These are phyloP conservation scores for Chydorus sphaericus DNA, from an alignment of 2,888 invertebrate genomes.

Conservation along the genomic window DNA sequence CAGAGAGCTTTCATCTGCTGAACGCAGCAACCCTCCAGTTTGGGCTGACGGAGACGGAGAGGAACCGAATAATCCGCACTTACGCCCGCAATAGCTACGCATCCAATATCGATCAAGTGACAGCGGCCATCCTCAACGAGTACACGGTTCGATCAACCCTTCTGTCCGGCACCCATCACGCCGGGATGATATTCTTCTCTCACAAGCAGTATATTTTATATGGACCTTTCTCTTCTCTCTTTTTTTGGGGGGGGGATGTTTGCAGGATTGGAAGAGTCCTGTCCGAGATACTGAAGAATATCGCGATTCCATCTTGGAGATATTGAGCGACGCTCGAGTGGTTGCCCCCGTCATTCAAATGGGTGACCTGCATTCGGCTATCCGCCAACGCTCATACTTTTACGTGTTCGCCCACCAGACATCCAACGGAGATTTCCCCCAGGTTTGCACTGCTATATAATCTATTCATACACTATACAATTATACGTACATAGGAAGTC, in stretches of 20 bases:
- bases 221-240: background rate
- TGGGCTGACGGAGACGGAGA: constrained; percentile 56
- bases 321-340: constrained; percentile 82
- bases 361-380: constrained; percentile 65
- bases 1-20: constrained; percentile 62
- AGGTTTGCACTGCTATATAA: too few relatives aligned
- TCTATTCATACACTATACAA: too few relatives aligned
- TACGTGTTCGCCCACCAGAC: constrained; percentile 88
- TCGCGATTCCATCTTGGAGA: constrained; percentile 77
- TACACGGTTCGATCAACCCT: constrained; percentile 33
- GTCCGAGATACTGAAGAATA: constrained; percentile 13
- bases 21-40: constrained; percentile 53
- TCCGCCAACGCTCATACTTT: constrained; percentile 55
- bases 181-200: constrained; percentile 23
- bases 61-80: constrained; percentile 57
- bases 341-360: constrained; percentile 80
- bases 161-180: too few relatives aligned
- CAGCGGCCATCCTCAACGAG: constrained; percentile 34
- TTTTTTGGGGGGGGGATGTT: background rate
- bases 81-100: constrained; percentile 64
- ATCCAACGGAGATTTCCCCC: constrained; percentile 73
- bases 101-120: constrained; percentile 49
- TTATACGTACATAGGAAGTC: too few relatives aligned
- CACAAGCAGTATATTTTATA: too few relatives aligned
- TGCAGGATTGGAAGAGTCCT: constrained; percentile 20